These are phyloP conservation scores for Zoanthus solanderi DNA, from an alignment of 92 coral and sea anemone species.

Conservation along the genomic window DNA sequence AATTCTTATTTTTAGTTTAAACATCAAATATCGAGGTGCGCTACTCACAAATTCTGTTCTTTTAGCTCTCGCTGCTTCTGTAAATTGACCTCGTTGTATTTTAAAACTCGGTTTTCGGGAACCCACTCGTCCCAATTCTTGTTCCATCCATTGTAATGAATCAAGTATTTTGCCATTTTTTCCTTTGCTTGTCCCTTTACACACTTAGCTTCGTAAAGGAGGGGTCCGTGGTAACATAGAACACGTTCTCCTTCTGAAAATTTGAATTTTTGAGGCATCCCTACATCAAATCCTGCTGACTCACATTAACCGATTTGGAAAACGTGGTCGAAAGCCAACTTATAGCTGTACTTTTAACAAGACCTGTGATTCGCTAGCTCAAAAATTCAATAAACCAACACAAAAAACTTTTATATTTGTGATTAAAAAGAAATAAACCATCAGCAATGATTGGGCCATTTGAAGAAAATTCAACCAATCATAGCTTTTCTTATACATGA, in stretches of 20 bases:
- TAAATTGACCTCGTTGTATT: slow-evolving; percentile 93
- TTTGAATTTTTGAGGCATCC: slow-evolving; percentile 96
- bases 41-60: slow-evolving; percentile 91
- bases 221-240: slow-evolving; percentile 95
- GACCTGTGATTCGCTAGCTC: slow-evolving; percentile 49
- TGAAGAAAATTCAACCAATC: slow-evolving; percentile 9
- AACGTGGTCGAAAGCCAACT: slow-evolving; percentile 57
- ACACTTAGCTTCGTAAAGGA: slow-evolving; percentile 98
- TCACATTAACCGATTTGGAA: slow-evolving; percentile 58
- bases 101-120: slow-evolving; percentile 95
- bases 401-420: not conserved
- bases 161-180: slow-evolving; percentile 93
- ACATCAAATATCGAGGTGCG: not conserved
- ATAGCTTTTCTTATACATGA: not conserved
- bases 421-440: not conserved
- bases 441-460: not conserved
- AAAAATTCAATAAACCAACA: not conserved
- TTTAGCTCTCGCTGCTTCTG: slow-evolving; percentile 92
- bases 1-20: not conserved
- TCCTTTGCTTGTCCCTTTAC: slow-evolving; percentile 94
- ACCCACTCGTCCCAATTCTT: slow-evolving; percentile 99
- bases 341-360: slow-evolving; percentile 20
- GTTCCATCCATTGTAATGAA: slow-evolving; percentile 99
- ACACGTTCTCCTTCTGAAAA: slow-evolving; percentile 99
- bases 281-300: slow-evolving; percentile 59